phyloP scores from a whole-genome alignment of 1,140 invertebrate genomes.

The Cydia amplana region DNA sequence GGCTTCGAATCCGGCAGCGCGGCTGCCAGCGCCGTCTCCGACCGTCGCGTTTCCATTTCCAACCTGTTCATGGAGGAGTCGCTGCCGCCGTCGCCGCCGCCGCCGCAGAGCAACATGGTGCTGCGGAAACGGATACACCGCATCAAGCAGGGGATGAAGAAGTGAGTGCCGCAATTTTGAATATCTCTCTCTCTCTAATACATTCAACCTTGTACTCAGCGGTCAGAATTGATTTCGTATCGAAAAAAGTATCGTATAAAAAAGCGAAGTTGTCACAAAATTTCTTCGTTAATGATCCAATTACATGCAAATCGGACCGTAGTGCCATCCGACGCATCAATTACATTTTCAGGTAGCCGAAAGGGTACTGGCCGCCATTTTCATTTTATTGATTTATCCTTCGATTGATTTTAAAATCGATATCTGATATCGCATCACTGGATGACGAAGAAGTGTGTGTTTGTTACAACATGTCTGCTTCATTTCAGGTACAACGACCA shows the following conservation, averaged over 20 bases:
- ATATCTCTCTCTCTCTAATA: too few species aligned
- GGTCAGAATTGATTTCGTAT: too few species aligned
- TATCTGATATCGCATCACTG: background rate
- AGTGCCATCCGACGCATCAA: background rate
- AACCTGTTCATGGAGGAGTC: conserved; percentile 80
- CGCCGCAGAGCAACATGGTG: conserved; percentile 90
- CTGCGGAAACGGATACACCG: conserved; percentile 90
- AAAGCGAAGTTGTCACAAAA: background rate
- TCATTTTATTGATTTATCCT: background rate
- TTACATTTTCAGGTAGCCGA: too few species aligned
- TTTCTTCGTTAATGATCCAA: too few species aligned
- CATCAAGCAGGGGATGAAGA: conserved; percentile 93
- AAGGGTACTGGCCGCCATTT: background rate
- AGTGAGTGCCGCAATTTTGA: conserved; percentile 75
- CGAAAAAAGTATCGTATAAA: too few species aligned
- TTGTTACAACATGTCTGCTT: too few species aligned
- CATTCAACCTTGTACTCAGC: too few species aligned
- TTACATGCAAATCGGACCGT: too few species aligned
- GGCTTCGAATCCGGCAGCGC: conserved; percentile 74
- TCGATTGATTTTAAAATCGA: background rate
- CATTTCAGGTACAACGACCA: conserved; percentile 86
- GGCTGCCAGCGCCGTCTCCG: conserved; percentile 59
- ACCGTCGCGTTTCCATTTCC: conserved; percentile 69
- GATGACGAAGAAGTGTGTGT: too few species aligned
- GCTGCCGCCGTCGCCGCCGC: conserved; percentile 80